A percentile compares a stretch with the other conserved stretches of the same genome.
These are phyloP conservation scores for Zophobas morio DNA, from an alignment of 1,140 invertebrate species.

Conservation along the genomic window DNA sequence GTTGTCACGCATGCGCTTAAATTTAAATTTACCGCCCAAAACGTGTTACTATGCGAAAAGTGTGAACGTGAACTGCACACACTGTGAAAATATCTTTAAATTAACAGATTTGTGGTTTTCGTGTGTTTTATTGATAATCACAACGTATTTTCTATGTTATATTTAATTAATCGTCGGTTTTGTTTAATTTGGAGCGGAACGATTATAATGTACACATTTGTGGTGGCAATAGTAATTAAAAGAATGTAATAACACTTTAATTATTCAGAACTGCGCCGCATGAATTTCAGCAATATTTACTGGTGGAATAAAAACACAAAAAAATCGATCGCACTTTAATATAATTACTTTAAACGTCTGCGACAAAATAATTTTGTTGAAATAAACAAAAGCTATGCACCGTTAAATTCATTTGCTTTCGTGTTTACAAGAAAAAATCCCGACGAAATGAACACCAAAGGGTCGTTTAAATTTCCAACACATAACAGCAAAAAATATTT, in stretches of 20 bases:
- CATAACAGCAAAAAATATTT: slow-evolving; percentile 38
- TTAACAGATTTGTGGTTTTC: slow-evolving; percentile 14
- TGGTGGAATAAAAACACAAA: neutral
- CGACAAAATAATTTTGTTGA: slow-evolving; percentile 21
- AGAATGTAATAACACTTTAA: slow-evolving; percentile 31
- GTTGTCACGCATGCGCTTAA: too few species aligned
- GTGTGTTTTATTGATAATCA: slow-evolving; percentile 14
- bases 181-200: slow-evolving; percentile 18
- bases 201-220: slow-evolving; percentile 14
- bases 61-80: too few species aligned
- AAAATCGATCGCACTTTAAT: slow-evolving; percentile 4
- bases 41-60: too few species aligned
- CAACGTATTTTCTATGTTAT: slow-evolving; percentile 18
- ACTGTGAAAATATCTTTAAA: too few species aligned
- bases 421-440: slow-evolving; percentile 16
- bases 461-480: slow-evolving; percentile 38
- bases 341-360: slow-evolving; percentile 15
- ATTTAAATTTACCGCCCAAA: too few species aligned
- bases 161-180: slow-evolving; percentile 27
- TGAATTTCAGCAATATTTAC: slow-evolving; percentile 19
- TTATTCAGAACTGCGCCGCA: slow-evolving; percentile 10
- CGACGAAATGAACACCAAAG: slow-evolving; percentile 32
- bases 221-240: slow-evolving; percentile 28
- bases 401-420: slow-evolving; percentile 21
- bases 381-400: slow-evolving; percentile 7